These are phyloP conservation scores for Thecophora atra DNA, from an alignment of 2,888 invertebrate species.

Conservation along the genomic window DNA sequence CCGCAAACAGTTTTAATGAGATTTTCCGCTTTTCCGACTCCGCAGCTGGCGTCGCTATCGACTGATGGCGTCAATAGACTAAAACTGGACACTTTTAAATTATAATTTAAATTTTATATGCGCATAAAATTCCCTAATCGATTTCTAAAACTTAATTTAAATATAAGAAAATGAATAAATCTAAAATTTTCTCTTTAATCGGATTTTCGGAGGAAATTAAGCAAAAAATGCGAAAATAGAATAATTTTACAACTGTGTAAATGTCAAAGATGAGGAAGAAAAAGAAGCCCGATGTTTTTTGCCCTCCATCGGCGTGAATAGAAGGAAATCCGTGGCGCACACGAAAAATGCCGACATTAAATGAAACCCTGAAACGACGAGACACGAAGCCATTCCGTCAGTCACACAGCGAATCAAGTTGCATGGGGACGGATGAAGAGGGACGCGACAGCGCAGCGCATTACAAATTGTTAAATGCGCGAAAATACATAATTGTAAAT, in stretches of 20 bases:
- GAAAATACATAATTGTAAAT: slow-evolving; percentile 50
- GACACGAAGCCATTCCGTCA: slow-evolving; percentile 10
- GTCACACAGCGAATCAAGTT: background rate
- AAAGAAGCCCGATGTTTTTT: background rate
- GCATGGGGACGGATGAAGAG: background rate
- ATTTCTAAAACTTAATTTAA: too few relatives aligned
- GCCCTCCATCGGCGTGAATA: background rate
- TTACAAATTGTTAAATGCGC: slow-evolving; percentile 45
- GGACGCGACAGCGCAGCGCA: slow-evolving; percentile 22
- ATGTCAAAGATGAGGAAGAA: background rate
- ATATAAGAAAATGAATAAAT: too few relatives aligned
- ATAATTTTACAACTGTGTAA: background rate
- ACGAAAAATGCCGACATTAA: slow-evolving; percentile 27
- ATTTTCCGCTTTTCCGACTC: too few relatives aligned
- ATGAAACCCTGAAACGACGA: slow-evolving; percentile 47
- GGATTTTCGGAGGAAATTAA: too few relatives aligned
- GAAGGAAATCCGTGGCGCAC: too few relatives aligned
- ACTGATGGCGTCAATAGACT: too few relatives aligned
- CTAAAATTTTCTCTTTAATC: too few relatives aligned
- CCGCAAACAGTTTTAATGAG: background rate
- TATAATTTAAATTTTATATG: too few relatives aligned
- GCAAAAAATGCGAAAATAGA: too few relatives aligned
- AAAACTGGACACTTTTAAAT: too few relatives aligned
- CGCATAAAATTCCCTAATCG: too few relatives aligned
- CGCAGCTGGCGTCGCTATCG: too few relatives aligned